Conservation (phyloP, 2,113 vertebrate species). For the Collichthys lucidus region DNA sequence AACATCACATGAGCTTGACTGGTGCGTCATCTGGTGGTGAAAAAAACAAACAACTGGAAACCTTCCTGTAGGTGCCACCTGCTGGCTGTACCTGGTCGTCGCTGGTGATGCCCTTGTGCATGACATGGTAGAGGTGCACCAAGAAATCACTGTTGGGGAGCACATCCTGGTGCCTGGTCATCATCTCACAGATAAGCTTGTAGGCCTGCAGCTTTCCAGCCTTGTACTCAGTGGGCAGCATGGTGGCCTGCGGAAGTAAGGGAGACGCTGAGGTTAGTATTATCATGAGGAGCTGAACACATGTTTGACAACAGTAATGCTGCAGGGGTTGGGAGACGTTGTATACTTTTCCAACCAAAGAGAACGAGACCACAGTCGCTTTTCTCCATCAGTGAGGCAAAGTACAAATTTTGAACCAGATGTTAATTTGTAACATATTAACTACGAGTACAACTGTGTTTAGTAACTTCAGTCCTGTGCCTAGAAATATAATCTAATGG, state of each 20-base stretch:
- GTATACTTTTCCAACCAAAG: not conserved
- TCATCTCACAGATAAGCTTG: slow-evolving; percentile 96
- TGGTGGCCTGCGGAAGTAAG: slow-evolving; percentile 87
- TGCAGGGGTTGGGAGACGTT: not conserved
- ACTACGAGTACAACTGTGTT: not conserved
- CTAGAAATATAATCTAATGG: not conserved
- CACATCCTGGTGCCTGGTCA: slow-evolving; percentile 97
- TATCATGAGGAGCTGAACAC: not conserved
- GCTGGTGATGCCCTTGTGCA: slow-evolving; percentile 93
- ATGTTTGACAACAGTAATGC: not conserved
- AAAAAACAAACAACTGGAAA: not conserved
- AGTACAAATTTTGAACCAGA: not conserved
- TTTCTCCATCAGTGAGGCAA: not conserved
- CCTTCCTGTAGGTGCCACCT: slow-evolving; percentile 27
- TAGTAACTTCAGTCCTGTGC: not conserved
- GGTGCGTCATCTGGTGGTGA: slow-evolving; percentile 61
- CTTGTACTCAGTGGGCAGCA: slow-evolving; percentile 92
- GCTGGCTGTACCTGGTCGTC: slow-evolving; percentile 91
- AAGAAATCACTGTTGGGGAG: slow-evolving; percentile 95
- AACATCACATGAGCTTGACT: slow-evolving; percentile 28
- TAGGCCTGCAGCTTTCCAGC: slow-evolving; percentile 96
- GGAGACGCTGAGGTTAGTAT: not conserved
- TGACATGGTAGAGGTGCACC: slow-evolving; percentile 94
- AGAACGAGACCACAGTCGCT: not conserved
- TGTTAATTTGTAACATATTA: not conserved